phyloP scores from a whole-genome alignment of 2,113 vertebrate species.

The Bufo bufo region DNA sequence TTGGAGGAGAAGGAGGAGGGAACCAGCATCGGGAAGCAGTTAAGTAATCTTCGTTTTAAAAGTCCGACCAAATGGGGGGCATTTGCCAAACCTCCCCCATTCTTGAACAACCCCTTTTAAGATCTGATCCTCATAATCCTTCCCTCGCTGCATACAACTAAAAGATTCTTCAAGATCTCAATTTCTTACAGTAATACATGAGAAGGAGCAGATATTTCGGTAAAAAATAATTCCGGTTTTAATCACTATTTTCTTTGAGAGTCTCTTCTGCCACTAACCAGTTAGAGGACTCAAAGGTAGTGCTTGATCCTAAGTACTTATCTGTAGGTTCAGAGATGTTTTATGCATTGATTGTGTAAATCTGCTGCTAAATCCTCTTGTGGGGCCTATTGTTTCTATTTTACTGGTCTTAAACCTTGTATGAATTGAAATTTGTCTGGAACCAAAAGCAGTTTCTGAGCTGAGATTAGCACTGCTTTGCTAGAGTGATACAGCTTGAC shows the following conservation, averaged over 20 bases:
- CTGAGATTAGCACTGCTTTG: constrained; percentile 28
- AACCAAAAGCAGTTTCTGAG: constrained; percentile 32
- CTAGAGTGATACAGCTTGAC: constrained; percentile 13
- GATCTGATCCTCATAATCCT: not conserved
- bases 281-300: not conserved
- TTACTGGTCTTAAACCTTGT: constrained; percentile 24
- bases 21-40: too few species aligned
- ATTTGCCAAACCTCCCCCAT: too few species aligned
- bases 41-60: too few species aligned
- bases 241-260: not conserved
- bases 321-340: constrained; percentile 15
- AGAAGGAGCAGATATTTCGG: not conserved
- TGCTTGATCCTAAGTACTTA: constrained; percentile 22
- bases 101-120: not conserved
- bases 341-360: constrained; percentile 20
- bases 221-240: not conserved
- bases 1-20: too few species aligned
- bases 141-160: not conserved
- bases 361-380: constrained; percentile 22
- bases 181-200: not conserved
- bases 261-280: not conserved
- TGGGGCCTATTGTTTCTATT: constrained; percentile 29
- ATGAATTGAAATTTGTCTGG: constrained; percentile 35
- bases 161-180: not conserved
- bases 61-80: too few species aligned